Conservation (phyloP, 2,113 vertebrate species). For the Chlamydotis undulata region DNA sequence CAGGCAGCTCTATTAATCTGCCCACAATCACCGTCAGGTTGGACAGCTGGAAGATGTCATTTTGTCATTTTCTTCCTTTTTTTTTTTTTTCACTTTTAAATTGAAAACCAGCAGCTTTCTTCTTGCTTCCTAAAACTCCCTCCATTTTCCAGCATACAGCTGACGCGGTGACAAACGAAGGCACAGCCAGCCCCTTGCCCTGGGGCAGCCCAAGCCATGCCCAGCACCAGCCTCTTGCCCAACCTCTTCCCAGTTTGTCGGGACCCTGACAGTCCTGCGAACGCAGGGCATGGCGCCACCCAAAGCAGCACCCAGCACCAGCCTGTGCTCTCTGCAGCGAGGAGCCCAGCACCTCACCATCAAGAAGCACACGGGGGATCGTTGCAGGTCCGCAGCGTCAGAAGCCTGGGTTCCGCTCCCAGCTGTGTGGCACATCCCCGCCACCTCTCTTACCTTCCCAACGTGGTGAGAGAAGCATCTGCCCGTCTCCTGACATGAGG, state of each 20-base stretch:
- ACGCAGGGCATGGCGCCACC: fast-evolving
- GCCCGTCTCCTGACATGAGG: fast-evolving
- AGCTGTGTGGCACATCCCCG: fast-evolving
- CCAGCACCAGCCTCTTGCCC: neutral
- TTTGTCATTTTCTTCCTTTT: neutral
- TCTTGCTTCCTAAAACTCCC: neutral
- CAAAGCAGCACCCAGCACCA: neutral
- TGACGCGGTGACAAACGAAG: fast-evolving
- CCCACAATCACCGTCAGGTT: neutral
- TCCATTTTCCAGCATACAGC: neutral
- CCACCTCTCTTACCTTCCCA: neutral
- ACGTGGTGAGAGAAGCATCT: neutral
- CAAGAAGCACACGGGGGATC: fast-evolving
- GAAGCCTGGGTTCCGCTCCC: neutral
- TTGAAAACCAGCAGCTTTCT: neutral
- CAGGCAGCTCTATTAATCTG: neutral
- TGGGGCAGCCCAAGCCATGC: neutral
- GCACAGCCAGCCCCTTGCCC: neutral
- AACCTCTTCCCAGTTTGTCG: neutral
- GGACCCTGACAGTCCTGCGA: neutral
- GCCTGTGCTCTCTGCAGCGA: neutral
- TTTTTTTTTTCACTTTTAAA: neutral
- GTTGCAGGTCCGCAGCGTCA: no score
- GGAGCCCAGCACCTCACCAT: neutral
- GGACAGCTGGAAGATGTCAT: neutral